Conservation (phyloP, 2,113 vertebrate genomes). For the Oceanites oceanicus region DNA sequence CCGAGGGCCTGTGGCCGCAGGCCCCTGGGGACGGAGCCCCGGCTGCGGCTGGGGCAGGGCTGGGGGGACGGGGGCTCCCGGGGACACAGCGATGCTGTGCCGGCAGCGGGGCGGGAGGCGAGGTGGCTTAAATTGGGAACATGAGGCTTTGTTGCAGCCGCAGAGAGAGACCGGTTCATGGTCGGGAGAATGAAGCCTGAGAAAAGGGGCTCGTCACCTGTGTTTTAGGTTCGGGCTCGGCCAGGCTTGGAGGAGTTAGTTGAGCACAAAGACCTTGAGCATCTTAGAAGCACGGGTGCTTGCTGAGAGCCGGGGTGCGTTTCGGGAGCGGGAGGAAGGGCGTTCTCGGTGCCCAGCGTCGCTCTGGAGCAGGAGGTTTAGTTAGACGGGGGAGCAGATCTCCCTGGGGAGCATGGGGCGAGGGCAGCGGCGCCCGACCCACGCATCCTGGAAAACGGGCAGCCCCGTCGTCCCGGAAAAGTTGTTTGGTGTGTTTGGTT, state of each 20-base stretch:
- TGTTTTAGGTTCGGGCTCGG: neutral
- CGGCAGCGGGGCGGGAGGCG: neutral
- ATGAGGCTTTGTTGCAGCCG: slow-evolving; percentile 13
- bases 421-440: fast-evolving
- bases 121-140: slow-evolving; percentile 12
- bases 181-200: neutral
- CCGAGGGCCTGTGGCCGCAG: slow-evolving; percentile 60
- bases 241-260: neutral
- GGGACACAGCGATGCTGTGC: neutral
- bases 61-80: neutral
- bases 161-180: neutral
- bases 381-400: neutral
- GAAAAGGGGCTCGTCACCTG: neutral
- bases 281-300: neutral
- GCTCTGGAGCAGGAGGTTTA: neutral
- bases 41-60: neutral
- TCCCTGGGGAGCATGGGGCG: neutral
- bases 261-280: neutral
- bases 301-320: neutral
- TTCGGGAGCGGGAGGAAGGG: neutral
- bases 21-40: slow-evolving; percentile 50
- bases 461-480: neutral
- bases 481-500: neutral
- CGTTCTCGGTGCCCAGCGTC: neutral
- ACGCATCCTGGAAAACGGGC: fast-evolving